phyloP scores from a whole-genome alignment of 1,140 invertebrate species.

The Hylaeus anthracinus region DNA sequence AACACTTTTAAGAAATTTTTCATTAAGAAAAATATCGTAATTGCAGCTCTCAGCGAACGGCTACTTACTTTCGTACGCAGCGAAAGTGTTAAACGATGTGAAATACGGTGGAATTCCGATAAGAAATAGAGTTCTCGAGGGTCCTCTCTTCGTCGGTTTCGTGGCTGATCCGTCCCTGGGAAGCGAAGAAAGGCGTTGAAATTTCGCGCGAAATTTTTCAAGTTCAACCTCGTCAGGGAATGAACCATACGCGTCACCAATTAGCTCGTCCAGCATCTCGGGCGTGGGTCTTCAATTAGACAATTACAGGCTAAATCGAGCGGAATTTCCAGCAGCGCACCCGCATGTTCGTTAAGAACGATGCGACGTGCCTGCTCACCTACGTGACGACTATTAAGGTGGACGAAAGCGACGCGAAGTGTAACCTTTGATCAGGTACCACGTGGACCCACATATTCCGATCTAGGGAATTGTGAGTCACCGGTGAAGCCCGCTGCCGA shows the following conservation, averaged over 20 bases:
- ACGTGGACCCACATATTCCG: conserved; percentile 60
- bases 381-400: conserved; percentile 50
- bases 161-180: too few relatives aligned
- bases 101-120: not conserved
- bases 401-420: conserved; percentile 14
- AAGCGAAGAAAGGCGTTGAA: not conserved
- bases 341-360: conserved; percentile 71
- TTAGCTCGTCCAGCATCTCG: conserved; percentile 51
- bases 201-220: not conserved
- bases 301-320: conserved; percentile 75
- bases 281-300: conserved; percentile 75
- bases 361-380: conserved; percentile 33
- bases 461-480: conserved; percentile 51
- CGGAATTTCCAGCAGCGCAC: conserved; percentile 68
- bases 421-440: conserved; percentile 56
- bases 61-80: too few relatives aligned
- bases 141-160: too few relatives aligned
- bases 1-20: too few relatives aligned
- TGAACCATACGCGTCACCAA: conserved; percentile 47
- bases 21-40: too few relatives aligned
- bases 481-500: conserved; percentile 20
- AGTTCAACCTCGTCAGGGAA: conserved; percentile 10
- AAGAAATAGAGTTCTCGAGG: too few relatives aligned
- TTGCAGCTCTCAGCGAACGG: too few relatives aligned
- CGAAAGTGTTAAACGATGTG: not conserved